Evolutionary conservation across 1,140 invertebrate genomes (phyloP).

Genomic region (Pomacea maculata): DNA sequence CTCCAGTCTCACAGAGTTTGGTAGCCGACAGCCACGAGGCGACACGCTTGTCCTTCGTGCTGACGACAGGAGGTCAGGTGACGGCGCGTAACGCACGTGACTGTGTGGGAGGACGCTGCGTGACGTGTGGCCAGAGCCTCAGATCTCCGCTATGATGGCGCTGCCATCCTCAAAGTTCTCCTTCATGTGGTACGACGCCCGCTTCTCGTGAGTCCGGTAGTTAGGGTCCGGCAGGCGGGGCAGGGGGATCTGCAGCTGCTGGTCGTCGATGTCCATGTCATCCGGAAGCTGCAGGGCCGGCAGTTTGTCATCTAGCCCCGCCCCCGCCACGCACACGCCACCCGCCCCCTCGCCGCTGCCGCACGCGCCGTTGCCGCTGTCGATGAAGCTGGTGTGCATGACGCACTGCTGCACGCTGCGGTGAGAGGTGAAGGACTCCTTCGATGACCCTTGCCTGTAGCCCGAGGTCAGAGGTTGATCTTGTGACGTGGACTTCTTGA

Average conservation of each 20-base stretch:
- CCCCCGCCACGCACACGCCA: neutral
- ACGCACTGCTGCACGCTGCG: conserved; percentile 21
- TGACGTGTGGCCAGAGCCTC: neutral
- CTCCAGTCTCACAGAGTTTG: neutral
- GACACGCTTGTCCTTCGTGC: neutral
- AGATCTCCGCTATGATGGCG: conserved; percentile 14
- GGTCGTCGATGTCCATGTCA: conserved; percentile 8
- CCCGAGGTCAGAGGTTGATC: conserved; percentile 31
- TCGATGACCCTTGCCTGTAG: conserved; percentile 26
- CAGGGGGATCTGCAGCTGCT: conserved; percentile 18
- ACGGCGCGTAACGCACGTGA: neutral
- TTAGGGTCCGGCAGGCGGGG: conserved; percentile 19
- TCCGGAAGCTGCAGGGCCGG: conserved; percentile 1
- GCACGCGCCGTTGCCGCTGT: conserved; percentile 6
- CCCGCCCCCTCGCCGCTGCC: neutral
- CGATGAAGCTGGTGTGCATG: conserved; percentile 30
- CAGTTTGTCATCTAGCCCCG: neutral
- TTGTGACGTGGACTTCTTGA: conserved; percentile 37
- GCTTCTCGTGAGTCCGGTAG: conserved; percentile 25
- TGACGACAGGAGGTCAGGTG: neutral
- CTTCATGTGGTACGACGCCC: conserved; percentile 29
- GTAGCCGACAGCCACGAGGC: neutral
- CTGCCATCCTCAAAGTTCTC: conserved; percentile 25
- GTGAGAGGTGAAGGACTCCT: conserved; percentile 26
- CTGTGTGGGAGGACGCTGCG: neutral